Conservation (phyloP, 1,140 invertebrate species). For the Drosophila equinoxialis region DNA sequence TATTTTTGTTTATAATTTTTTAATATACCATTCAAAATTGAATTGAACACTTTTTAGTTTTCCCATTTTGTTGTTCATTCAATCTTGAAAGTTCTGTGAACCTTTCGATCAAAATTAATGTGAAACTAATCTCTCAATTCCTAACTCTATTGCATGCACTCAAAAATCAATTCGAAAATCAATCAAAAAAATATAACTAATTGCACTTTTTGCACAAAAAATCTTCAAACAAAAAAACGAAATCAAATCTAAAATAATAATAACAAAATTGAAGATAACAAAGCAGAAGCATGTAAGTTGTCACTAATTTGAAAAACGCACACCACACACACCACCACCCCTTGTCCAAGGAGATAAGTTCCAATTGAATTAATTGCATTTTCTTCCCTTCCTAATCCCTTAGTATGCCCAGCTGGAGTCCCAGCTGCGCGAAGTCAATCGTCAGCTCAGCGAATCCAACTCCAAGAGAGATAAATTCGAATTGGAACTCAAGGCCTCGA, state of each 20-base stretch:
- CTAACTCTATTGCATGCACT: conserved; percentile 64
- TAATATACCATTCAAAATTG: too few relatives aligned
- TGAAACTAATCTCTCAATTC: conserved; percentile 14
- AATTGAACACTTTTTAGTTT: too few relatives aligned
- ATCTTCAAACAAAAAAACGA: conserved; percentile 26
- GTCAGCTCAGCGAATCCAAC: conserved; percentile 85
- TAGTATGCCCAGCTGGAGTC: conserved; percentile 88
- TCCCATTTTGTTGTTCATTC: too few relatives aligned
- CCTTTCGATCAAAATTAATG: neutral
- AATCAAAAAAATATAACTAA: conserved; percentile 5
- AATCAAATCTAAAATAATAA: neutral
- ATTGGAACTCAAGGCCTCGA: conserved; percentile 87
- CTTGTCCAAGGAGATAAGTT: neutral
- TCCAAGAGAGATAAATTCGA: conserved; percentile 85
- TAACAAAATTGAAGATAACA: conserved; percentile 49
- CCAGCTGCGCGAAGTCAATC: conserved; percentile 88
- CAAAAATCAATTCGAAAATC: conserved; percentile 27
- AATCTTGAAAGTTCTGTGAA: neutral
- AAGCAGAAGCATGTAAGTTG: conserved; percentile 72
- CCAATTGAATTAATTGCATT: conserved; percentile 7
- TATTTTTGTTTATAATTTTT: too few relatives aligned
- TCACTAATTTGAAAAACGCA: conserved; percentile 38
- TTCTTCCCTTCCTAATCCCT: neutral
- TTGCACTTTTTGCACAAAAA: conserved; percentile 48
- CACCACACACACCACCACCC: conserved; percentile 16